phyloP scores from a whole-genome alignment of 2,888 invertebrate genomes.

The Xylota segnis region DNA sequence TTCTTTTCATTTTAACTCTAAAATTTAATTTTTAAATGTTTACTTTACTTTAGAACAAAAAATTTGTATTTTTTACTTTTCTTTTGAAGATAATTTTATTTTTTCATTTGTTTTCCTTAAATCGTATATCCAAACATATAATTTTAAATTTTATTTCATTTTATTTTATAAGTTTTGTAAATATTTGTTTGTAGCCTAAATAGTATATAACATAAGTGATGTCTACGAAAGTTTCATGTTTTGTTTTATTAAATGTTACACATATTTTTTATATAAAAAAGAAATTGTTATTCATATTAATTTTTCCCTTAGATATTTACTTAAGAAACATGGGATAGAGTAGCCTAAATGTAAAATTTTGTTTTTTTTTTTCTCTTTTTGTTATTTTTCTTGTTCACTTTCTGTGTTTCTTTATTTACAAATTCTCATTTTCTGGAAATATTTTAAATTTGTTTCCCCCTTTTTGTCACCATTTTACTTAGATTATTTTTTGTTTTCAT shows the following conservation, averaged over 20 bases:
- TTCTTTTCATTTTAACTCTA: slow-evolving; percentile 60
- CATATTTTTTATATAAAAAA: slow-evolving; percentile 51
- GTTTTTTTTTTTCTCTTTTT: not conserved
- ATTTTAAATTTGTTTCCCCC: slow-evolving; percentile 35
- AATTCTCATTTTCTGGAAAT: slow-evolving; percentile 52
- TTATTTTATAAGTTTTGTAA: slow-evolving; percentile 72
- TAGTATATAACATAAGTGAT: slow-evolving; percentile 77
- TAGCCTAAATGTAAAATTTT: slow-evolving; percentile 66
- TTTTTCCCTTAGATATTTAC: slow-evolving; percentile 49
- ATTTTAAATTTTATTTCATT: slow-evolving; percentile 54
- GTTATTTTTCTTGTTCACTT: slow-evolving; percentile 48
- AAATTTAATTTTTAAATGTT: slow-evolving; percentile 63
- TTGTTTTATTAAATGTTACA: slow-evolving; percentile 66
- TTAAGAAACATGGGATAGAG: slow-evolving; percentile 62
- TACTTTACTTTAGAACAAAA: slow-evolving; percentile 59
- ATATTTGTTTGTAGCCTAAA: slow-evolving; percentile 77
- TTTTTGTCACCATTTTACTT: slow-evolving; percentile 75
- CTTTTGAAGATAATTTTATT: slow-evolving; percentile 74
- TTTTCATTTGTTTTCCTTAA: slow-evolving; percentile 67
- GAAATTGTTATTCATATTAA: slow-evolving; percentile 60
- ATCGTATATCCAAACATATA: slow-evolving; percentile 75
- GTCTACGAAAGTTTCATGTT: slow-evolving; percentile 64
- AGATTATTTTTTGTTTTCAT: slow-evolving; percentile 4
- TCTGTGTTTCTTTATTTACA: slow-evolving; percentile 46
- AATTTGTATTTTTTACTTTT: slow-evolving; percentile 58